Evolutionary conservation across 2,888 invertebrate genomes (phyloP).

Genomic region (Parasteatoda lunata): DNA sequence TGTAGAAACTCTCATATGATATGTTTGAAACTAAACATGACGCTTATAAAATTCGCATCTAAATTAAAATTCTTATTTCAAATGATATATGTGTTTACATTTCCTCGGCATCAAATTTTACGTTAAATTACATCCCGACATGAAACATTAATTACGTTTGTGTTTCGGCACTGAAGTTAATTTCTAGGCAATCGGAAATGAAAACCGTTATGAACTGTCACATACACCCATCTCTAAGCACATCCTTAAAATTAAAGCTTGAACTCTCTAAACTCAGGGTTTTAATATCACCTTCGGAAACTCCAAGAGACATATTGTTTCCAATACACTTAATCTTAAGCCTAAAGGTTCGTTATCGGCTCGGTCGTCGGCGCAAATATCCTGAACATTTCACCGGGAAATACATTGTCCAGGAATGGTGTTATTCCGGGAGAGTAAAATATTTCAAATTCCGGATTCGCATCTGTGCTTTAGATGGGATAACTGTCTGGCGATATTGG

Average conservation of each 20-base stretch:
- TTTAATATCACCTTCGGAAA: slow-evolving; percentile 40
- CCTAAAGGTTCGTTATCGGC: neutral
- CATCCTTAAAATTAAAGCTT: neutral
- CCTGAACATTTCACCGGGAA: slow-evolving; percentile 31
- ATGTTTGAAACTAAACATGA: too few relatives aligned
- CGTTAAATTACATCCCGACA: too few relatives aligned
- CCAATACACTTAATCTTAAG: slow-evolving; percentile 33
- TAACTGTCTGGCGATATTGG: neutral
- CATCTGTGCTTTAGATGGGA: neutral
- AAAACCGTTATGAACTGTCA: slow-evolving; percentile 1
- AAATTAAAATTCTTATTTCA: too few relatives aligned
- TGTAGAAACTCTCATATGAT: too few relatives aligned
- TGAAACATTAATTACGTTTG: too few relatives aligned
- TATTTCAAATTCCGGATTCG: neutral
- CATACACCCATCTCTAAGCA: neutral
- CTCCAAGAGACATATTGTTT: slow-evolving; percentile 23
- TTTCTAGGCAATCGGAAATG: neutral
- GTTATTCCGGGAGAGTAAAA: neutral
- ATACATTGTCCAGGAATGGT: slow-evolving; percentile 4
- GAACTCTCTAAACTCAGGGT: slow-evolving; percentile 2
- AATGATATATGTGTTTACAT: too few relatives aligned
- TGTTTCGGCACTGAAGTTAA: too few relatives aligned
- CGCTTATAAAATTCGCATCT: too few relatives aligned
- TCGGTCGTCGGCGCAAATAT: slow-evolving; percentile 25
- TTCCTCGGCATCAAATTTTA: too few relatives aligned